These are phyloP conservation scores for Hyles vespertilio DNA, from an alignment of 1,140 invertebrate genomes.

Conservation along the genomic window DNA sequence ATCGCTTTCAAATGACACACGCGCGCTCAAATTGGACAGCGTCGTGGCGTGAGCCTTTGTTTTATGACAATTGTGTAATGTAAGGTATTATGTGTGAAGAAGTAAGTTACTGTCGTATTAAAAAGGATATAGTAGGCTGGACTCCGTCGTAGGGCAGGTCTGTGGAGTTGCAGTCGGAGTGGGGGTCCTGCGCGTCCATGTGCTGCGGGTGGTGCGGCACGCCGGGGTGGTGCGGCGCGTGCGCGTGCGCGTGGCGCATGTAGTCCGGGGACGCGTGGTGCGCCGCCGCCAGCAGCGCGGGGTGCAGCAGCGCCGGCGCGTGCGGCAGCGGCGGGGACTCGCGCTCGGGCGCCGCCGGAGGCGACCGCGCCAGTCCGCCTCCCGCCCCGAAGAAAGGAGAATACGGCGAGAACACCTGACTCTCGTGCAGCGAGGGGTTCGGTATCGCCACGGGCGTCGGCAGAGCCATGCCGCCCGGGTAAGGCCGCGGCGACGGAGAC, in stretches of 20 bases:
- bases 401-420: conserved; percentile 94
- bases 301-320: conserved; percentile 86
- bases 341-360: conserved; percentile 81
- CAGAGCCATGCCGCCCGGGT: conserved; percentile 89
- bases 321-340: conserved; percentile 88
- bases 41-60: too few species aligned
- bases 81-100: too few species aligned
- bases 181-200: conserved; percentile 89
- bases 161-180: conserved; percentile 91
- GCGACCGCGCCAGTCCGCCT: conserved; percentile 74
- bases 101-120: conserved; percentile 48
- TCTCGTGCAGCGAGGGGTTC: conserved; percentile 96
- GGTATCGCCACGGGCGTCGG: conserved; percentile 96
- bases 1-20: conserved; percentile 11
- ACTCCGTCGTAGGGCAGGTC: conserved; percentile 92
- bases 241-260: conserved; percentile 63
- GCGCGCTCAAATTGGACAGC: not conserved
- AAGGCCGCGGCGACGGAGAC: conserved; percentile 84
- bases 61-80: conserved; percentile 2
- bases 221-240: conserved; percentile 70
- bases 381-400: conserved; percentile 87
- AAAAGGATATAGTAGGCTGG: conserved; percentile 97
- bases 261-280: conserved; percentile 86
- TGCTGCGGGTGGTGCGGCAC: conserved; percentile 72
- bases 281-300: conserved; percentile 85